Conservation (phyloP, 2,113 vertebrate species). For the Podarcis muralis region DNA sequence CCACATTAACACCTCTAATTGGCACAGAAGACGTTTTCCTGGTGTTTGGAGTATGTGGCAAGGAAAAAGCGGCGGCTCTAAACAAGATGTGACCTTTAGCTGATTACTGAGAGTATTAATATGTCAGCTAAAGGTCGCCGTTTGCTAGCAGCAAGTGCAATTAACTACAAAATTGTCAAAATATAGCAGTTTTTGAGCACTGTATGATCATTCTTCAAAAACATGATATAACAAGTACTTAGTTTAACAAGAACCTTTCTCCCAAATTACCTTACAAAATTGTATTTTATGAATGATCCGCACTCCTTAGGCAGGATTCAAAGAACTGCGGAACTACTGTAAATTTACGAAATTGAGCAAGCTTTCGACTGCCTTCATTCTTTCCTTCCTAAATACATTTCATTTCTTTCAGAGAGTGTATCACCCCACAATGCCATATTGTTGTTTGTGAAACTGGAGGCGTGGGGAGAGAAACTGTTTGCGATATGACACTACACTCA, state of each 20-base stretch:
- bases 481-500: not conserved
- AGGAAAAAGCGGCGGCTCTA: not conserved
- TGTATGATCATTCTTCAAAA: constrained; percentile 18
- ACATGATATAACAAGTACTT: constrained; percentile 2
- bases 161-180: constrained; percentile 39
- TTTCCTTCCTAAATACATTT: not conserved
- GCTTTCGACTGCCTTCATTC: not conserved
- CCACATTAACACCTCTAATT: constrained; percentile 33
- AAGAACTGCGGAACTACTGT: not conserved
- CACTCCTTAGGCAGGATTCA: not conserved
- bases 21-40: constrained; percentile 17
- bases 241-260: constrained; percentile 11
- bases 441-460: not conserved
- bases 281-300: not conserved
- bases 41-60: not conserved
- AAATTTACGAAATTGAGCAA: not conserved
- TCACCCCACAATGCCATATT: not conserved
- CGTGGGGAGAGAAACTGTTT: not conserved
- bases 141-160: constrained; percentile 26
- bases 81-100: constrained; percentile 26
- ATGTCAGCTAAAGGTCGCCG: constrained; percentile 22
- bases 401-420: not conserved
- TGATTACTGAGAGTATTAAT: constrained; percentile 26
- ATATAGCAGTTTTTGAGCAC: constrained; percentile 10
- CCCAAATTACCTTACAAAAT: not conserved